Conservation (phyloP, 2,888 invertebrate genomes). For the Polydrusus tereticollis region DNA sequence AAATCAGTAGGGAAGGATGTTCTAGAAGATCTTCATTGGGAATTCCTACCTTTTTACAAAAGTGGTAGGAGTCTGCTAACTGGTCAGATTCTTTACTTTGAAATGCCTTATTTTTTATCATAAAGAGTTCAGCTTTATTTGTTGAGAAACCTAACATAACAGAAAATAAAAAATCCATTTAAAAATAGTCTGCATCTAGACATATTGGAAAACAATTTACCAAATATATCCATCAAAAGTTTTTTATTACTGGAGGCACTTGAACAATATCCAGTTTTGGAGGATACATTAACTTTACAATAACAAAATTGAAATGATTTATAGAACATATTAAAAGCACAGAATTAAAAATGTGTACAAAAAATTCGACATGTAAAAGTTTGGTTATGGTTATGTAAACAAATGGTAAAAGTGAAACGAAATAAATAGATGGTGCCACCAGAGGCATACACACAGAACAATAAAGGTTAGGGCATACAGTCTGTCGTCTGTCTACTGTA, state of each 20-base stretch:
- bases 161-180: not conserved
- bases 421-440: too few relatives aligned
- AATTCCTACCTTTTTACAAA: slow-evolving; percentile 67
- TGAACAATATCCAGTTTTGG: not conserved
- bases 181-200: not conserved
- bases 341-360: not conserved
- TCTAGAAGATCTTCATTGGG: slow-evolving; percentile 69
- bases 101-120: not conserved
- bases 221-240: slow-evolving; percentile 27
- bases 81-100: slow-evolving; percentile 22
- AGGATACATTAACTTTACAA: slow-evolving; percentile 4
- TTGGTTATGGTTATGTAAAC: slow-evolving; percentile 4
- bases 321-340: slow-evolving; percentile 1
- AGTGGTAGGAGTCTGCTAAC: slow-evolving; percentile 50
- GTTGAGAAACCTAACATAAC: slow-evolving; percentile 9
- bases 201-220: slow-evolving; percentile 3
- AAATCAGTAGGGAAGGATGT: slow-evolving; percentile 71
- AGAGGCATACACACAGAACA: too few relatives aligned
- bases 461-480: too few relatives aligned
- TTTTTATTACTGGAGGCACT: slow-evolving; percentile 6
- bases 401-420: not conserved
- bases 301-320: slow-evolving; percentile 12
- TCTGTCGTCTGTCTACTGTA: too few relatives aligned
- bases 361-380: not conserved
- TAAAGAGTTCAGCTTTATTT: not conserved